Conservation (phyloP, 35 echinoderm and acorn worm genomes). For the Amphiura filiformis region DNA sequence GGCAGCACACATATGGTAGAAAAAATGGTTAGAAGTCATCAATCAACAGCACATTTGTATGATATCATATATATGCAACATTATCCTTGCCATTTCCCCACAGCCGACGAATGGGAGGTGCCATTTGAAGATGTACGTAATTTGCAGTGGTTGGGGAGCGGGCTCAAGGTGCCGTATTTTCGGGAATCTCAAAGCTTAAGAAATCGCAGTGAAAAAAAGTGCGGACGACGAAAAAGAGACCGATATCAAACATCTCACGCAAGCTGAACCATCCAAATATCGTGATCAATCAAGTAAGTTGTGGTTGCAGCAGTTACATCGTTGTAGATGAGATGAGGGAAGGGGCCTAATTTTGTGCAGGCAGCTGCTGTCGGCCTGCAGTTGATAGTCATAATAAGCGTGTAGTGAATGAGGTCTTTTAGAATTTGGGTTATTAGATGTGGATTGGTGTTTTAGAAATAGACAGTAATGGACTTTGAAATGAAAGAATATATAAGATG, state of each 20-base stretch:
- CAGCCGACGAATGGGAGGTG: constrained; percentile 94
- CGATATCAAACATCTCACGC: constrained; percentile 90
- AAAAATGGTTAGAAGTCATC: too few relatives aligned
- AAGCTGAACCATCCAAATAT: constrained; percentile 96
- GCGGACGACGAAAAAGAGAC: constrained; percentile 90
- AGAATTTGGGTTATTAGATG: too few relatives aligned
- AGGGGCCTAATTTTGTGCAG: too few relatives aligned
- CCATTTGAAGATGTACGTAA: constrained; percentile 94
- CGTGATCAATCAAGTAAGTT: constrained; percentile 91
- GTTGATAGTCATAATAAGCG: too few relatives aligned
- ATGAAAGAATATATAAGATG: neutral
- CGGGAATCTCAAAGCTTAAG: constrained; percentile 64
- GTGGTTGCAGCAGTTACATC: too few relatives aligned
- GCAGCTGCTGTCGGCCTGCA: too few relatives aligned
- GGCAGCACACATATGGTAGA: too few relatives aligned
- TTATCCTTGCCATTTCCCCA: too few relatives aligned
- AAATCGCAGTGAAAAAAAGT: constrained; percentile 95
- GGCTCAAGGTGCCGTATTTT: constrained; percentile 90
- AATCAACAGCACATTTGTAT: too few relatives aligned
- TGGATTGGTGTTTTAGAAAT: neutral
- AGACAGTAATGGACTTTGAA: neutral
- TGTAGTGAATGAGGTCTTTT: too few relatives aligned
- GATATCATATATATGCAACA: too few relatives aligned
- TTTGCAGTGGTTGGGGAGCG: constrained; percentile 96
- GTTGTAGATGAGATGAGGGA: too few relatives aligned